Evolutionary conservation across 2,797 vertebrate genomes (phyloP), one percentile per base, ranked within the genome.

Genomic region (Carcharodon carcharias): DNA sequence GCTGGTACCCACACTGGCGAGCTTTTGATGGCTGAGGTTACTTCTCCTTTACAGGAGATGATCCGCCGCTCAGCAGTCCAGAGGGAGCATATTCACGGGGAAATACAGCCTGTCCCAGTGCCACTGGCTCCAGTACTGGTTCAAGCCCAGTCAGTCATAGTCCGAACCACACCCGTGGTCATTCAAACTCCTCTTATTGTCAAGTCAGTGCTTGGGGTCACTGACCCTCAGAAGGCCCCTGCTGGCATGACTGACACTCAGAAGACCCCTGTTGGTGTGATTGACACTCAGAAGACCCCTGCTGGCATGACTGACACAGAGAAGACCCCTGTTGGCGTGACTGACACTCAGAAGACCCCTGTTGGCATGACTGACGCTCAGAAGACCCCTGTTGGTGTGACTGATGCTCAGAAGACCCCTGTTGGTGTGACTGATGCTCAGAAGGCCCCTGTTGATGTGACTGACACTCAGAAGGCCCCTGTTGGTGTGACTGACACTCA

Each of bases 211-310:
- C 16, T 12, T 45, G 50, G 7, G 1, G 11, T 4, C 3, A 11
- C 23, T 1, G 23, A 28, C 0, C 31, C 73, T 0, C 9, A n/a
- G 11, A n/a, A 77, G 73, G 11, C 9, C 31, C 2, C 35, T 8
- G 0, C 1, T 0, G 35, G 0, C 0, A 4, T 2, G 35, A n/a
- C 73, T 3, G 73, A n/a, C 0, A 26, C 69, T 2, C 69, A 28
- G 11, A 77, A n/a, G 73, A 0, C 73, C 35, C 9, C 12, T 11
- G 0, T 2, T 2, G 73, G 35, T 9, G 0, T 14, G 35, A 12
- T 73, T 11, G 73, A 77, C 26, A 4, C 69, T 8, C 61, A 11
- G 61, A 63, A 63, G 61, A 63, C 7, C 61, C 61, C 61, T 1
- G 61, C 1, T 3, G 61, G 61, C 1, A 12, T 63, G 11, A 9